These are phyloP conservation scores for Spodoptera exigua DNA, from an alignment of 2,888 invertebrate species.

Conservation along the genomic window DNA sequence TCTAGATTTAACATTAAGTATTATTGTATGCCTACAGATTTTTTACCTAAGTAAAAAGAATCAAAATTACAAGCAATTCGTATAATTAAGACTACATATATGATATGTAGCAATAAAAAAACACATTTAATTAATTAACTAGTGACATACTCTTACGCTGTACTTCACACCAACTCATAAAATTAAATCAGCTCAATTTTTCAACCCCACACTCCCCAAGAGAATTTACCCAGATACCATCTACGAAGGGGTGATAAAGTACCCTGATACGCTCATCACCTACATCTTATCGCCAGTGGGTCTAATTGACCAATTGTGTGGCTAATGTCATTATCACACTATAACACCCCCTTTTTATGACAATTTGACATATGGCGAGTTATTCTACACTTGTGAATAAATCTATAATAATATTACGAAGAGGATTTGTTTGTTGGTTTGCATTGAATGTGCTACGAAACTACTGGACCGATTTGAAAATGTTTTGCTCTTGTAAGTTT, in stretches of 20 bases:
- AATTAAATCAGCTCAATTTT: slow-evolving; percentile 22
- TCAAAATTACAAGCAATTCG: no score
- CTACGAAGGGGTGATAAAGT: slow-evolving; percentile 51
- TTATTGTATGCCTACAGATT: no score
- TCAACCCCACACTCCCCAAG: neutral
- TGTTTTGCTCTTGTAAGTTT: neutral
- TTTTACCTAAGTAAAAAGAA: no score
- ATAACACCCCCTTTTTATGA: slow-evolving; percentile 38
- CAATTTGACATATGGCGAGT: slow-evolving; percentile 32
- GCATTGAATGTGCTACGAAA: no score
- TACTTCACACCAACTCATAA: no score
- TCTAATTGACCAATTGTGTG: slow-evolving; percentile 54
- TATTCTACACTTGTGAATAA: slow-evolving; percentile 12
- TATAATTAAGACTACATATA: no score
- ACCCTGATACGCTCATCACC: slow-evolving; percentile 46
- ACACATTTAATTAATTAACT: no score
- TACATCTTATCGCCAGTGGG: slow-evolving; percentile 34
- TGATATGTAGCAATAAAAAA: no score
- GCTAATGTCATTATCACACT: slow-evolving; percentile 50
- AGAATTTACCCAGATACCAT: slow-evolving; percentile 43
- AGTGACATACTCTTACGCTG: no score
- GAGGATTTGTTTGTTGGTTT: neutral
- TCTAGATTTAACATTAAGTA: no score
- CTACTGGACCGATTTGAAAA: neutral
- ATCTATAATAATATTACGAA: neutral